These are phyloP conservation scores for Proterorhinus semilunaris DNA, from an alignment of 2,113 vertebrate genomes.

Conservation along the genomic window DNA sequence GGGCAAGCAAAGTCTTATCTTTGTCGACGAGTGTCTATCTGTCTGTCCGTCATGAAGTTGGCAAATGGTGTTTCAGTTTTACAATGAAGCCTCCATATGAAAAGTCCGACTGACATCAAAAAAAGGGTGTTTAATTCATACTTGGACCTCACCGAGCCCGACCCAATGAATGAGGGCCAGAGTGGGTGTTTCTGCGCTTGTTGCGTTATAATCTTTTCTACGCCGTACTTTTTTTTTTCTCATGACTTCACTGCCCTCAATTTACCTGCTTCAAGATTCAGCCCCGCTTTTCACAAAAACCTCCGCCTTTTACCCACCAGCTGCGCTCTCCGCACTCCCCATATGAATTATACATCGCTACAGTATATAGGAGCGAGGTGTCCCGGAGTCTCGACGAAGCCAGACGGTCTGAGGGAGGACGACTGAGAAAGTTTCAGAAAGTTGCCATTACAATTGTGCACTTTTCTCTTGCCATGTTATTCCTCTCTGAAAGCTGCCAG, in stretches of 20 bases:
- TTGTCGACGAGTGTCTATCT: too few relatives aligned
- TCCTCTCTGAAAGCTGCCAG: slow-evolving; percentile 45
- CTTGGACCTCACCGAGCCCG: slow-evolving; percentile 44
- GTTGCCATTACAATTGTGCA: slow-evolving; percentile 28
- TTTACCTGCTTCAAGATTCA: slow-evolving; percentile 56
- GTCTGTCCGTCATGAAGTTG: too few relatives aligned
- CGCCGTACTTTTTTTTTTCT: slow-evolving; percentile 55
- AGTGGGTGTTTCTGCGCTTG: slow-evolving; percentile 13
- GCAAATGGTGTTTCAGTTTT: too few relatives aligned
- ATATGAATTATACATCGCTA: slow-evolving; percentile 53
- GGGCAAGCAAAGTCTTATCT: neutral
- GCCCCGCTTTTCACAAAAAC: neutral
- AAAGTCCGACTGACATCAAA: too few relatives aligned
- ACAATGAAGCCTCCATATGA: too few relatives aligned
- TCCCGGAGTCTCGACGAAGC: slow-evolving; percentile 38
- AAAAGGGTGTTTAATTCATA: neutral
- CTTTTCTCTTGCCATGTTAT: slow-evolving; percentile 23
- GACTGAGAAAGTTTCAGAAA: slow-evolving; percentile 28
- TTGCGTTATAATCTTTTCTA: slow-evolving; percentile 21
- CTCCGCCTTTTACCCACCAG: slow-evolving; percentile 7
- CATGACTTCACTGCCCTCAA: slow-evolving; percentile 67
- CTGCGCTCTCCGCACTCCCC: slow-evolving; percentile 20
- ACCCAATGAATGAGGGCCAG: slow-evolving; percentile 40
- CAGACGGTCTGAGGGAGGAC: slow-evolving; percentile 13
- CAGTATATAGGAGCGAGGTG: slow-evolving; percentile 27